Evolutionary conservation across 2,113 vertebrate species (phyloP).

Genomic region (Notarius quadriscutis): DNA sequence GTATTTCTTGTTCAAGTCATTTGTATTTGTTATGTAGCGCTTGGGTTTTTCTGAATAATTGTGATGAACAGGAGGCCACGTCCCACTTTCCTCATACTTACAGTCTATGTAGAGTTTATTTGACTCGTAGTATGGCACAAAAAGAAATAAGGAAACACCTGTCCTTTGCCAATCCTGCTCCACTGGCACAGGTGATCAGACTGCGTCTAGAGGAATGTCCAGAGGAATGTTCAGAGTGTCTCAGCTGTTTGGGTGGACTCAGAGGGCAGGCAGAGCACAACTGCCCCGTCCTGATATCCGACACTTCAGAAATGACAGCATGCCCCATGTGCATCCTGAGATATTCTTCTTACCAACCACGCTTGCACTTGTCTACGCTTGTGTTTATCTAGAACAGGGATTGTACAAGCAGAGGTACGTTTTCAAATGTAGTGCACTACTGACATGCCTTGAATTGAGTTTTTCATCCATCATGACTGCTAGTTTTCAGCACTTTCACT

Average conservation of each 20-base stretch:
- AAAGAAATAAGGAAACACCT: neutral
- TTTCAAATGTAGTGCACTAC: neutral
- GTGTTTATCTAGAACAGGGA: neutral
- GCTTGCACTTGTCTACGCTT: neutral
- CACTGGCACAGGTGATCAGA: conserved; percentile 69
- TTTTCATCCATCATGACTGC: neutral
- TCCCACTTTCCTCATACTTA: neutral
- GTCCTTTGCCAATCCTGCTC: conserved; percentile 18
- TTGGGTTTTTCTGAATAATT: neutral
- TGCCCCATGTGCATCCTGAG: neutral
- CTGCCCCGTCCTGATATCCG: conserved; percentile 67
- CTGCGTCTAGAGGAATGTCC: conserved; percentile 61
- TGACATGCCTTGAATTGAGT: neutral
- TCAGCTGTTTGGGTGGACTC: conserved; percentile 68
- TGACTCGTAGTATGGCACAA: too few relatives aligned
- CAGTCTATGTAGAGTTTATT: neutral
- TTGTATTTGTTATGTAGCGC: neutral
- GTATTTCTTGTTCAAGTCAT: neutral
- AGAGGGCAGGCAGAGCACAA: conserved; percentile 60
- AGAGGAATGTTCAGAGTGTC: conserved; percentile 70
- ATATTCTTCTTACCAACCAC: neutral
- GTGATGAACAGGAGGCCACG: neutral
- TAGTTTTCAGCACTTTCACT: neutral
- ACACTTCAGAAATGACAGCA: conserved; percentile 50
- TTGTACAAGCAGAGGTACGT: neutral